Evolutionary conservation across 2,888 invertebrate genomes (phyloP).

Genomic region (Cosmia trapezina): DNA sequence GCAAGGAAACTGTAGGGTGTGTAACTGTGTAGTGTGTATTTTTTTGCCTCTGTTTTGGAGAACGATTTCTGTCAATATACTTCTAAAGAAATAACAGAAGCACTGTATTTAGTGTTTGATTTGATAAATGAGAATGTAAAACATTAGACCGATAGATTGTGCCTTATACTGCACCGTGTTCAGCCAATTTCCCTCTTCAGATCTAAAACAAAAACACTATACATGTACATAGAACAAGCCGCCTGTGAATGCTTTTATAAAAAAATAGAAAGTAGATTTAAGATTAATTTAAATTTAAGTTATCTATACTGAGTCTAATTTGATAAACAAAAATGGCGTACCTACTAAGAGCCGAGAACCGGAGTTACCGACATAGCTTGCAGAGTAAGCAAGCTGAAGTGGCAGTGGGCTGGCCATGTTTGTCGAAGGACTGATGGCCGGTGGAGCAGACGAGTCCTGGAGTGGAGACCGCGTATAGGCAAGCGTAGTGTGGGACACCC

Average conservation of each 20-base stretch:
- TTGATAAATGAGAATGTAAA: no score
- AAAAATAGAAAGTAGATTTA: not conserved
- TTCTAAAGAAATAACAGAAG: no score
- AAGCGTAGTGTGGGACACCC: not conserved
- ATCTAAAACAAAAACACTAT: no score
- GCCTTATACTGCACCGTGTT: not conserved
- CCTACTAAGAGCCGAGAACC: not conserved
- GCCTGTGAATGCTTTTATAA: not conserved
- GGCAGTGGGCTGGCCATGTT: no score
- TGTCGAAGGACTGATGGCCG: no score
- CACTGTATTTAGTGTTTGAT: no score
- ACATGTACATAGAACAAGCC: not conserved
- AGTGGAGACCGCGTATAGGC: no score
- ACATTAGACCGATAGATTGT: not conserved
- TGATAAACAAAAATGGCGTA: slow-evolving; percentile 10
- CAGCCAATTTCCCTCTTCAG: no score
- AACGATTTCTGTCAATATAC: no score
- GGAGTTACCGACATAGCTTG: not conserved
- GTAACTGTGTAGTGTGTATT: no score
- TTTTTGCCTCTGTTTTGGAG: not conserved
- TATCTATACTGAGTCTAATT: not conserved
- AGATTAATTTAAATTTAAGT: not conserved
- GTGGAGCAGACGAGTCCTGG: no score
- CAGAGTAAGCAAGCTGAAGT: not conserved
- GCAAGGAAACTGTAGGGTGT: not conserved